Evolutionary conservation across 2,797 vertebrate species (phyloP).

Genomic region (Staurois parvus): DNA sequence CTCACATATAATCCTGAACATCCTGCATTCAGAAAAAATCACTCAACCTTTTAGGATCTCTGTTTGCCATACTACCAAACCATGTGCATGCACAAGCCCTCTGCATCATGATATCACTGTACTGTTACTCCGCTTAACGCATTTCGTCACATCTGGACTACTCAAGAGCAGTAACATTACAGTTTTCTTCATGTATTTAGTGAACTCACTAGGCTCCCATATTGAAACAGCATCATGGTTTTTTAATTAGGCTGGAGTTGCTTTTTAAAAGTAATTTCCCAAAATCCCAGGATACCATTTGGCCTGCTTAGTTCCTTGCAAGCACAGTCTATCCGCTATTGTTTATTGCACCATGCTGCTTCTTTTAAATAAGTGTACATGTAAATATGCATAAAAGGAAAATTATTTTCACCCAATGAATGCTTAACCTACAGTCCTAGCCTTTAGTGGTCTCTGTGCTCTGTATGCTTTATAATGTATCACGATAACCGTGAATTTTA

Average conservation of each 20-base stretch:
- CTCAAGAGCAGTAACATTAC: too few relatives aligned
- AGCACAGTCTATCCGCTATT: not conserved
- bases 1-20: too few relatives aligned
- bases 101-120: too few relatives aligned
- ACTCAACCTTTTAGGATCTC: too few relatives aligned
- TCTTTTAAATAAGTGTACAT: not conserved
- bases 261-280: not conserved
- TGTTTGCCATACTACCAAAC: too few relatives aligned
- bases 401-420: not conserved
- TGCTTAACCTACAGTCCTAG: not conserved
- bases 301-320: not conserved
- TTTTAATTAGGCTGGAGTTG: not conserved
- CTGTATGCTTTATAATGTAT: not conserved
- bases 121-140: too few relatives aligned
- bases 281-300: not conserved
- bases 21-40: too few relatives aligned
- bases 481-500: not conserved
- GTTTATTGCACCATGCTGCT: not conserved
- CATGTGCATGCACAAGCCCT: too few relatives aligned
- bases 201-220: not conserved
- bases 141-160: too few relatives aligned
- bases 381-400: conserved; percentile 2
- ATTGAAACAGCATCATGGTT: not conserved
- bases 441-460: not conserved
- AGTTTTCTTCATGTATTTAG: not conserved